Evolutionary conservation across 2,888 invertebrate species (phyloP).

Genomic region (Cantharis nigra): DNA sequence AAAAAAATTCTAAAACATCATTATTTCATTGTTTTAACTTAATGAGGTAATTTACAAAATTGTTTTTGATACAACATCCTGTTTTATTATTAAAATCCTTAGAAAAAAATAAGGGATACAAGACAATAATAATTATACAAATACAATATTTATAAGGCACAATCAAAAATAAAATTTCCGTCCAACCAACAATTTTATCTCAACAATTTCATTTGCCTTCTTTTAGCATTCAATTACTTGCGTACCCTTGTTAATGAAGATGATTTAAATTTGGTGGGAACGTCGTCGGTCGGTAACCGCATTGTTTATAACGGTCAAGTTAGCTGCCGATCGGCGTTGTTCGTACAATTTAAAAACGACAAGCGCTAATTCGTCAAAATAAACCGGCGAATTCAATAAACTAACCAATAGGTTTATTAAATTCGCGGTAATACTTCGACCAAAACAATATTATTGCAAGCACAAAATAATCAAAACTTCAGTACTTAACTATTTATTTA

Average conservation of each 20-base stretch:
- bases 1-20: not conserved
- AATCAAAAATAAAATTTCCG: not conserved
- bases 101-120: not conserved
- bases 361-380: not conserved
- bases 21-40: not conserved
- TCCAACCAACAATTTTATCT: not conserved
- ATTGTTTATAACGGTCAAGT: not conserved
- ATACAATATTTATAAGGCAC: not conserved
- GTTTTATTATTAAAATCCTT: not conserved
- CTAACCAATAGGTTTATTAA: not conserved
- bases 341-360: not conserved
- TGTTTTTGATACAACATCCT: not conserved
- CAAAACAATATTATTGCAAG: not conserved
- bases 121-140: not conserved
- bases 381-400: not conserved
- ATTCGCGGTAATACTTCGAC: not conserved
- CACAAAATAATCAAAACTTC: constrained; percentile 7
- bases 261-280: not conserved
- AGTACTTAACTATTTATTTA: constrained; percentile 19
- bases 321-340: not conserved
- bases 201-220: not conserved
- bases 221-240: not conserved
- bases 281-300: not conserved
- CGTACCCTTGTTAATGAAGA: not conserved
- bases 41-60: not conserved